Base-by-base conservation (phyloP, 1,140 invertebrate genomes). In the Achroia grisella region DNA sequence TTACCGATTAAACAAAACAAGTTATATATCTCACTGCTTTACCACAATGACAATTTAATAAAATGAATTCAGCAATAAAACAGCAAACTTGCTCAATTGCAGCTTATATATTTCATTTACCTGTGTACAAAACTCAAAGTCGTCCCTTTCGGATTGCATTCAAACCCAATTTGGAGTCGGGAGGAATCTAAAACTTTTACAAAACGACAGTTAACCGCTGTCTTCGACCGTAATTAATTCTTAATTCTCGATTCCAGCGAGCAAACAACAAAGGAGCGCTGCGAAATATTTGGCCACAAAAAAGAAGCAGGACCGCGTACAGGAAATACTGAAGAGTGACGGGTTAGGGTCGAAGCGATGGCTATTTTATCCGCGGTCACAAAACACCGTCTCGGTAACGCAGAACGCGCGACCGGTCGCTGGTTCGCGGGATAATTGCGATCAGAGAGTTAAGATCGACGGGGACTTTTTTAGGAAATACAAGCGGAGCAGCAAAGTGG, bases 381-480 rank as follows among this genome's bases (percentile, higher is more conserved):
- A 65, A 8, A 52, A 49, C n/a, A 40, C 42, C 10, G 54, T 59
- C 0, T 34, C 60, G 0, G 39, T 30, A 10, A 37, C 35, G 8
- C 12, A 35, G 28, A 42, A 8, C 15, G 15, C 1, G 43, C 47
- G 13, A 35, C 35, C 35, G 2, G 59, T 49, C 0, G 39, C 60
- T 14, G 50, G 44, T 0, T n/a, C 56, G 0, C 55, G 66, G 10
- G 69, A 70, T 5, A 71, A 60, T 9, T 62, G 61, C 14, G 78
- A 82, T 28, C 65, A 75, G 43, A 60, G 78, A 14, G 53, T 82
- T 3, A 82, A 79, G 43, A 59, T 77, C 0, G 78, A 82, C 35
- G 69, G 64, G 0, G 62, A 78, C 5, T 83, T 81, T 62, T 71
- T 83, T 17, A 75, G 70, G 14, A 79, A 81, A 28, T 79, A 71